Evolutionary conservation across 1,140 invertebrate genomes (phyloP), one percentile per base, ranked within the genome.

Genomic region (Berghia stephanieae): DNA sequence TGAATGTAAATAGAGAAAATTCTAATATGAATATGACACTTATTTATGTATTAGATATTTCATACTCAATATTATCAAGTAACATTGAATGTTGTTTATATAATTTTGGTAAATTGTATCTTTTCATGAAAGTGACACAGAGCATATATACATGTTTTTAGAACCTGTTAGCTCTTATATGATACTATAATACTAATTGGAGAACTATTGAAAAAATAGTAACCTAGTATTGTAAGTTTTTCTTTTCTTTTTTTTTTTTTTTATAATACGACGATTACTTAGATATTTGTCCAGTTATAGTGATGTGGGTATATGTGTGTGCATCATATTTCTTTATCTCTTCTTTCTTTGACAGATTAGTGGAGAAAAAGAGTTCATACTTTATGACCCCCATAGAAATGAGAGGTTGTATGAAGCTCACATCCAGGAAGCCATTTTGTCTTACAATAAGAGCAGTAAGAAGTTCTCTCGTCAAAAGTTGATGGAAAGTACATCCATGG

Each of bases 351-450:
- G 81, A 55, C 79, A 88, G 87, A 82, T 88, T 16, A 85, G 83
- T 83, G 87, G 87, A 40, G 81, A 81, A 66, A 88, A 88, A 49
- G 72, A 88, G 52, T 79, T 88, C 27, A 80, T 85, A 8, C 77
- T 88, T 40, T 88, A 85, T 84, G 86, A 87, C n/a, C 87, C 87
- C 18, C 83, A 86, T 79, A 73, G 86, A 52, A 88, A 87, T 73
- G 72, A 55, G 21, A 72, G 67, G 24, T 70, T 87, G 34, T 88
- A 88, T 84, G 87, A 88, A 77, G 84, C 77, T 60, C 87, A 88
- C 77, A 88, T 88, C 63, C 84, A 84, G 66, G 86, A 88, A 74
- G 86, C 87, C 10, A 75, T 81, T 21, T 55, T 88, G 34, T 71
- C 75, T 3, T 87, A 83, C 71, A 83, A 85, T 69, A 13, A 69